Conservation (phyloP, 2,113 vertebrate genomes). For the Atherinomorus stipes region DNA sequence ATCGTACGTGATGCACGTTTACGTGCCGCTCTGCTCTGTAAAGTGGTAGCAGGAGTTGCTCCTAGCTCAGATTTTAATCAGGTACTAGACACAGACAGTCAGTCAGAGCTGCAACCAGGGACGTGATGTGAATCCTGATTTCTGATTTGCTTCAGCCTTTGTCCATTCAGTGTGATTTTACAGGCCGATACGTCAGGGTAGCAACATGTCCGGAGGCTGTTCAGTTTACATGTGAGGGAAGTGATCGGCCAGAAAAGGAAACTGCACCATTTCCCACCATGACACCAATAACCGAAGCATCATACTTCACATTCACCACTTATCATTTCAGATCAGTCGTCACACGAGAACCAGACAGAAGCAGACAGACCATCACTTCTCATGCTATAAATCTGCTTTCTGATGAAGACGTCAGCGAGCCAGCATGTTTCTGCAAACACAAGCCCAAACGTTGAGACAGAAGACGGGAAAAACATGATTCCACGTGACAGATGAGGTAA, state of each 20-base stretch:
- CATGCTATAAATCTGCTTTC: constrained; percentile 38
- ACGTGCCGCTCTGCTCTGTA: constrained; percentile 23
- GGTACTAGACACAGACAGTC: constrained; percentile 44
- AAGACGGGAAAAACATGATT: constrained; percentile 1
- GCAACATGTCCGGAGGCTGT: background rate
- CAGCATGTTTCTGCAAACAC: background rate
- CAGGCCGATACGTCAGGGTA: background rate
- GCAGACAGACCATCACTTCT: constrained; percentile 13
- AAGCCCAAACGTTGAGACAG: constrained; percentile 1
- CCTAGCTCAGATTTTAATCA: constrained; percentile 71
- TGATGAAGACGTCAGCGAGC: constrained; percentile 30
- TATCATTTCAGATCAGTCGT: background rate
- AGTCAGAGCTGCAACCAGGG: constrained; percentile 43
- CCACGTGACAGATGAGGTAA: background rate
- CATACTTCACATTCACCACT: background rate
- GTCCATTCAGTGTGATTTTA: constrained; percentile 24
- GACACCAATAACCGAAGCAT: background rate
- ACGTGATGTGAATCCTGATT: constrained; percentile 67
- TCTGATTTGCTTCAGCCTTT: constrained; percentile 35
- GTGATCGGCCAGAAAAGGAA: background rate
- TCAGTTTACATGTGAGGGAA: background rate
- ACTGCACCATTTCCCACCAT: background rate
- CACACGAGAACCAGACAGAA: background rate
- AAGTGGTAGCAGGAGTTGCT: constrained; percentile 43
- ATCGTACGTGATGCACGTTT: background rate